phyloP scores from a whole-genome alignment of 2,888 invertebrate species.

The Crepidodera aurea region DNA sequence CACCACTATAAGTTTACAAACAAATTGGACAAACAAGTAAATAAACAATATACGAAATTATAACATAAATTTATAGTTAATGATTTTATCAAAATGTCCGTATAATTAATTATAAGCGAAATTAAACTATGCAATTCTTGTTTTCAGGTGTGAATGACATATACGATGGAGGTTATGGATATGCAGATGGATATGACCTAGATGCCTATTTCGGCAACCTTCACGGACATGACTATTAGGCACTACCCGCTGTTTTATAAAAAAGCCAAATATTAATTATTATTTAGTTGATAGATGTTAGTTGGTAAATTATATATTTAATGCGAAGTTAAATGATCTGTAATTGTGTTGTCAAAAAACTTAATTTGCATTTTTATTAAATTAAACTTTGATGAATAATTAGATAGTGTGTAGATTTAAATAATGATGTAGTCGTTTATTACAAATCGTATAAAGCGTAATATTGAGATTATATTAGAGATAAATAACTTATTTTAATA shows the following conservation, averaged over 20 bases:
- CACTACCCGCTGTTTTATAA: conserved; percentile 25
- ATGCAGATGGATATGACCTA: conserved; percentile 48
- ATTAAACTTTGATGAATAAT: no score
- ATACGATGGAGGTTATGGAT: conserved; percentile 47
- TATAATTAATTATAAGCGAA: background rate
- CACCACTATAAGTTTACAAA: no score
- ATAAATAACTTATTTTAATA: no score
- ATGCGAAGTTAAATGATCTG: background rate
- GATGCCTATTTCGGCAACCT: conserved; percentile 48
- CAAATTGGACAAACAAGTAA: no score
- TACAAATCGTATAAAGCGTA: no score
- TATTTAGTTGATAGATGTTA: background rate
- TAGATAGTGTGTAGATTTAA: no score
- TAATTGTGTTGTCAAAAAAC: conserved; percentile 3
- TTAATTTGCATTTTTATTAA: conserved; percentile 8
- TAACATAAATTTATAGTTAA: no score
- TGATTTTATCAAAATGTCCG: background rate
- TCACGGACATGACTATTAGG: conserved; percentile 42
- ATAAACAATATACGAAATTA: no score
- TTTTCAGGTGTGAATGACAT: conserved; percentile 43
- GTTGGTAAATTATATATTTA: background rate
- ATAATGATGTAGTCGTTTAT: no score
- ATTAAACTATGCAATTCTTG: background rate
- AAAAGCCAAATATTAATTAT: conserved; percentile 35
- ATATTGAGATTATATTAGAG: no score